Evolutionary conservation across 2,797 vertebrate species (phyloP).

Genomic region (Squalus acanthias): DNA sequence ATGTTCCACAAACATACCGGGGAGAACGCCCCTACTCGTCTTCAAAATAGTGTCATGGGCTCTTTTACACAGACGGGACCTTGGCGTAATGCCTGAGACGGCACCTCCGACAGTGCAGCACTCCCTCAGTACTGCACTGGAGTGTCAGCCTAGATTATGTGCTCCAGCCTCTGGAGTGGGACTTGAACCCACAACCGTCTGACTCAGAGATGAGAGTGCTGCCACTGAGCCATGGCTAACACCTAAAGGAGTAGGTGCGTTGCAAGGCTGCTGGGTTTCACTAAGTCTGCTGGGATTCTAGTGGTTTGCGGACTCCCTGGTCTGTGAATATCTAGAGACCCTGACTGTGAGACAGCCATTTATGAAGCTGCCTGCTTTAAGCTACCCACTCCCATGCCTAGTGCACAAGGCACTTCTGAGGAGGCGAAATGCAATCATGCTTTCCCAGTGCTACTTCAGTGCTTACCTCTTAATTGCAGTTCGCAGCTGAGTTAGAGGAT

Average conservation of each 20-base stretch:
- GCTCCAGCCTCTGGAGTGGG: neutral
- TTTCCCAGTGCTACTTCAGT: neutral
- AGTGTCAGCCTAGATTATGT: too few species aligned
- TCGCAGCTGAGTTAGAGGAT: neutral
- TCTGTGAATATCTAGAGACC: neutral
- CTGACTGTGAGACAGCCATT: neutral
- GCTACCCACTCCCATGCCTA: neutral
- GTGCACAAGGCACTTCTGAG: neutral
- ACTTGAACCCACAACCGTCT: neutral
- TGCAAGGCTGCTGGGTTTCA: neutral
- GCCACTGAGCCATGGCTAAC: neutral
- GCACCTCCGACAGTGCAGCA: neutral
- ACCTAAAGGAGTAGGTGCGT: neutral
- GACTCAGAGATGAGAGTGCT: neutral
- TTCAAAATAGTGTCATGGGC: neutral
- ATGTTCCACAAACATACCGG: too few species aligned
- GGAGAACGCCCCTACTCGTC: neutral
- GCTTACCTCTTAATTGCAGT: neutral
- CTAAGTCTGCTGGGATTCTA: neutral
- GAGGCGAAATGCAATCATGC: neutral
- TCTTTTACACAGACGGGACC: too few species aligned
- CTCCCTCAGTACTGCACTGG: too few species aligned
- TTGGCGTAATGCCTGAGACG: too few species aligned
- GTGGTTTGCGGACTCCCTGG: neutral
- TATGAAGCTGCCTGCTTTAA: neutral